A percentile compares a stretch with the other conserved stretches of the same genome.
These are phyloP conservation scores for Romanomermis culicivorax DNA, from an alignment of 2,888 invertebrate genomes.

Conservation along the genomic window DNA sequence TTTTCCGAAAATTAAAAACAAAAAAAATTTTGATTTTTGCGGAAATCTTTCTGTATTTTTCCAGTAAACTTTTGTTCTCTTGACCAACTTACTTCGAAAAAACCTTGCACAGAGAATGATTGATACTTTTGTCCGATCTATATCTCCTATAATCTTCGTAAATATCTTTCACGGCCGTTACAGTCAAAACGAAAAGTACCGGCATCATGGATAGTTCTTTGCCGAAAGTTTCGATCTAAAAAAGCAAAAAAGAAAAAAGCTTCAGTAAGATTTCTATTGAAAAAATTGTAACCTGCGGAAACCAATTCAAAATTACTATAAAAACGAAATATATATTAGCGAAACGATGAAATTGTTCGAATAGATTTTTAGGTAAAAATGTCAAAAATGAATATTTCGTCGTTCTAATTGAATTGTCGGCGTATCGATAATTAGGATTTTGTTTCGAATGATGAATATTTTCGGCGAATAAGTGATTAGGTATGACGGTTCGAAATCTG, in stretches of 20 bases:
- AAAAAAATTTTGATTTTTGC: too few relatives aligned
- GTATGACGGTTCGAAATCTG: slow-evolving; percentile 42
- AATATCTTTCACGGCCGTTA: slow-evolving; percentile 90
- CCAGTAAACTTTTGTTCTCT: too few relatives aligned
- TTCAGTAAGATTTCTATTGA: neutral
- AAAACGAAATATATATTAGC: slow-evolving; percentile 94
- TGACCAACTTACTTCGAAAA: slow-evolving; percentile 76
- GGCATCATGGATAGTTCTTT: slow-evolving; percentile 46
- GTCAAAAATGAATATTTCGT: slow-evolving; percentile 81
- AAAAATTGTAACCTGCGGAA: slow-evolving; percentile 49
- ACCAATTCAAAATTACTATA: slow-evolving; percentile 84
- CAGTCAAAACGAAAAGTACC: slow-evolving; percentile 68
- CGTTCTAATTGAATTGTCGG: slow-evolving; percentile 64
- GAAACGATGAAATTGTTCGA: slow-evolving; percentile 84
- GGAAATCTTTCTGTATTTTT: too few relatives aligned
- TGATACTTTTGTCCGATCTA: slow-evolving; percentile 74
- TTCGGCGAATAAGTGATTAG: slow-evolving; percentile 58
- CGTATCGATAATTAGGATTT: slow-evolving; percentile 59
- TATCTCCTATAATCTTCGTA: slow-evolving; percentile 78
- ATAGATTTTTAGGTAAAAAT: slow-evolving; percentile 79
- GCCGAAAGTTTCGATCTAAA: slow-evolving; percentile 18
- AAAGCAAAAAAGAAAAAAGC: neutral
- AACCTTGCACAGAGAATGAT: slow-evolving; percentile 71
- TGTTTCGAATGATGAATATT: slow-evolving; percentile 45
- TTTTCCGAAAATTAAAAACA: too few relatives aligned